Evolutionary conservation across 2,797 vertebrate species (phyloP), one percentile per base, ranked within the genome.

Genomic region (Neoniphon sammara): DNA sequence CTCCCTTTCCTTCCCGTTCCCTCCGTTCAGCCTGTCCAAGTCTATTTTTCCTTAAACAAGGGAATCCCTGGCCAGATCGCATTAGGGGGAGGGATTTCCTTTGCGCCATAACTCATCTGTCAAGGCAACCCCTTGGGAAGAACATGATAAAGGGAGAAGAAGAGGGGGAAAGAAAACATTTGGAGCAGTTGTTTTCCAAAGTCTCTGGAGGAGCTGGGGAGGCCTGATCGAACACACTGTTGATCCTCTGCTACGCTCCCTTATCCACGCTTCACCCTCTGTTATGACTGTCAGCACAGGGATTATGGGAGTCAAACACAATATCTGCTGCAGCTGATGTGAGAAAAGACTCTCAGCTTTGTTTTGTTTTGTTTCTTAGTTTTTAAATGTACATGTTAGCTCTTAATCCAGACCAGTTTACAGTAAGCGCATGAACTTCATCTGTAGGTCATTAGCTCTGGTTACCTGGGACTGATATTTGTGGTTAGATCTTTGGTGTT

Each of bases 31-130:
- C 18, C 20, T 17, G 0, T 74, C 70, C 78, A 71, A 77, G 17
- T 21, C 52, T 46, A 27, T 65, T 64, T 76, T 79, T 79, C 78
- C 78, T 72, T 73, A 68, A 62, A 77, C 64, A 60, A 81, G 89
- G 91, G 85, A 91, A 89, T 87, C 89, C 86, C 80, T 15, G 71
- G 62, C 78, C 81, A 64, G 65, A 82, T 42, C 49, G 58, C 61
- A 70, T 82, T 73, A n/a, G 36, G 7, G 21, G 55, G 39, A 70
- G 78, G 87, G 78, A 77, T 79, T 77, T 89, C 80, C 83, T 76
- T 55, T 49, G 50, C 53, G 72, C 75, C 79, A 4, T 66, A 75
- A 84, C 60, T 87, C 66, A 87, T 88, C 73, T 36, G 73, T 89
- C 77, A 75, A 78, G 72, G 57, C 56, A 65, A 46, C 78, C 42